Base-by-base conservation (phyloP, 2,113 vertebrate species). In the Salvelinus namaycush region DNA sequence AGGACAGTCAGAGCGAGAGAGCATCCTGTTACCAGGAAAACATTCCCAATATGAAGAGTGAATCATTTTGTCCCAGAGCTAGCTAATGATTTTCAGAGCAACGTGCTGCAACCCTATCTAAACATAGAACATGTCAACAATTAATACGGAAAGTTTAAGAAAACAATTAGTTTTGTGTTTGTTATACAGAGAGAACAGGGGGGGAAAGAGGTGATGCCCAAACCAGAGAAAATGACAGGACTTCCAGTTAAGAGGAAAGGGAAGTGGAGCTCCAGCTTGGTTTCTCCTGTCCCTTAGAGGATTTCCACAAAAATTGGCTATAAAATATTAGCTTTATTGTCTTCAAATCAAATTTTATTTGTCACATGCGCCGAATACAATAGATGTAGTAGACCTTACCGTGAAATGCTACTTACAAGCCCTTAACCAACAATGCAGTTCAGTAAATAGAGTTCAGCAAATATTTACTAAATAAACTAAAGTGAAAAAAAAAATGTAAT, bases 51-150 rank as follows among this genome's bases (percentile, higher is more conserved):
- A 44, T 44, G 39, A 44, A 44, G 39, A 44, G 1, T 39, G 1
- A 39, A 11, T 3, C 0, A 44, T 9, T 44, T 44, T 44, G 39
- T 44, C 39, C 39, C 39, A 44, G 8, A 44, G 39, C 39, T 34
- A 24, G 65, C 27, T 5, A 26, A 39, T 69, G 34, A 22, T 81
- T 79, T 67, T 5, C 70, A 31, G 24, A 70, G 49, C 67, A 71
- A 72, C 70, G 68, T 48, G 14, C 48, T 27, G 3, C 76, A 74
- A 83, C 72, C 44, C 70, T 22, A 73, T 76, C 76, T 77, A 90
- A 90, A 89, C 68, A 85, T 57, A 64, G 76, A 79, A 83, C 85
- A 87, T 86, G 70, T 85, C 87, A 90, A 87, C 85, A 87, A 54
- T 67, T 88, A 88, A 88, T 87, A 90, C 6, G 84, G 89, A 90